Conservation (phyloP, 2,113 vertebrate species). For the Spheniscus mendiculus region DNA sequence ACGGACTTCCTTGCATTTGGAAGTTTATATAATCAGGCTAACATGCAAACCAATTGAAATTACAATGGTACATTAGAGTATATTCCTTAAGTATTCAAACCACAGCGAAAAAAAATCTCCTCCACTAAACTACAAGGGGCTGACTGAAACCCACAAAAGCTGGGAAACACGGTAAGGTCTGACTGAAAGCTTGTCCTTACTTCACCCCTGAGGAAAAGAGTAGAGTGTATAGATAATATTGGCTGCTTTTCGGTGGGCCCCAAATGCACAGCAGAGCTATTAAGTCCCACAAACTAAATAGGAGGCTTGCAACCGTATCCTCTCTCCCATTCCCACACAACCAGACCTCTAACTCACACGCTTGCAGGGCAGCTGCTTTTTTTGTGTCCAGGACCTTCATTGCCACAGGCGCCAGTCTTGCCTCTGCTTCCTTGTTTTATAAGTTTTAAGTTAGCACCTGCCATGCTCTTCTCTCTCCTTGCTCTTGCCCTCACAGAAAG, state of each 20-base stretch:
- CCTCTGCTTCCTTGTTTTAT: not conserved
- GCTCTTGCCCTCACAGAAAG: not conserved
- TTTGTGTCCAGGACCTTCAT: not conserved
- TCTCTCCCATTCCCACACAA: not conserved
- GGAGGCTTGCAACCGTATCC: not conserved
- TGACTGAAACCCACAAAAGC: conserved; percentile 38
- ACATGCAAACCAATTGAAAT: conserved; percentile 8
- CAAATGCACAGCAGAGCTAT: not conserved
- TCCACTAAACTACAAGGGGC: not conserved
- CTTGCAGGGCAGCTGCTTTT: not conserved
- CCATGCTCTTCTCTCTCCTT: not conserved
- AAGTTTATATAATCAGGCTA: conserved; percentile 19
- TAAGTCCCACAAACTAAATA: not conserved
- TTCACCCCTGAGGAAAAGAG: conserved; percentile 20
- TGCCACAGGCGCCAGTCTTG: not conserved
- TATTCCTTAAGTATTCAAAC: conserved; percentile 55
- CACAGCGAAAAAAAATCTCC: not conserved
- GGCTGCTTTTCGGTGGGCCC: not conserved
- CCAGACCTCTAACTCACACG: not conserved
- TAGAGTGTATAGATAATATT: not conserved
- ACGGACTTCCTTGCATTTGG: not conserved
- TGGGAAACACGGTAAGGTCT: not conserved
- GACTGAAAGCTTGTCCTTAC: conserved; percentile 43
- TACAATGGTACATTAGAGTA: not conserved
- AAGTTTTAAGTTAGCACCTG: not conserved